Conservation (phyloP, 2,888 invertebrate species). For the Drosophila incognita region DNA sequence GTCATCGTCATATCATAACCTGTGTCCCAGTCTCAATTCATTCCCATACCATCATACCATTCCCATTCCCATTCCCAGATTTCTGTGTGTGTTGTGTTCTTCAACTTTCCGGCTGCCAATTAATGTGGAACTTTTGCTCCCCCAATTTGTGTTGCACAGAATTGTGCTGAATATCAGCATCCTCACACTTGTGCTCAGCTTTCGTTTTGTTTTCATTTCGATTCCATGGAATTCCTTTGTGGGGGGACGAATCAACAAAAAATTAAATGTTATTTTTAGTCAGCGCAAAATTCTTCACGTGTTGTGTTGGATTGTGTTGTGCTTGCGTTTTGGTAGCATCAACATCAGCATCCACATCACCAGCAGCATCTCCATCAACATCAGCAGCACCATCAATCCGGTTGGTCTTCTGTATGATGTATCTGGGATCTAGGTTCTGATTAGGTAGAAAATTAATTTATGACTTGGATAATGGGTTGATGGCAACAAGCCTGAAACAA, state of each 20-base stretch:
- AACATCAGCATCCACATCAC: not conserved
- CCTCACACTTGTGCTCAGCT: conserved; percentile 38
- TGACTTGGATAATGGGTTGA: not conserved
- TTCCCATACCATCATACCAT: conserved; percentile 20
- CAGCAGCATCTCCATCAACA: not conserved
- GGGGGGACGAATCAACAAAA: conserved; percentile 29
- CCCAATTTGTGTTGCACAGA: conserved; percentile 30
- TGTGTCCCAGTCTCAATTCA: conserved; percentile 19
- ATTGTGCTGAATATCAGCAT: conserved; percentile 39
- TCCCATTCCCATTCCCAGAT: conserved; percentile 42
- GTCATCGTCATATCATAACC: conserved; percentile 49
- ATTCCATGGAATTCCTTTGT: conserved; percentile 54
- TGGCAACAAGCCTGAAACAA: not conserved
- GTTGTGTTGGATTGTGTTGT: conserved; percentile 13
- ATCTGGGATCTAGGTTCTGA: conserved; percentile 19
- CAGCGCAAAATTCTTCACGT: conserved; percentile 46
- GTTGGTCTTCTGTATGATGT: conserved; percentile 3
- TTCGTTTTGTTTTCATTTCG: conserved; percentile 62
- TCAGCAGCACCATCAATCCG: conserved; percentile 16
- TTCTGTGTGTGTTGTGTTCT: conserved; percentile 38
- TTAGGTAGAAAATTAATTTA: conserved; percentile 1
- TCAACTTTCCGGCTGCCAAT: conserved; percentile 42
- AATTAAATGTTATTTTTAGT: conserved; percentile 64
- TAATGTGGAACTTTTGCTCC: conserved; percentile 41
- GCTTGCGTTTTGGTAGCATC: conserved; percentile 10